Evolutionary conservation across 2,888 invertebrate species (phyloP).

Genomic region (Drosophila hawaiiensis): DNA sequence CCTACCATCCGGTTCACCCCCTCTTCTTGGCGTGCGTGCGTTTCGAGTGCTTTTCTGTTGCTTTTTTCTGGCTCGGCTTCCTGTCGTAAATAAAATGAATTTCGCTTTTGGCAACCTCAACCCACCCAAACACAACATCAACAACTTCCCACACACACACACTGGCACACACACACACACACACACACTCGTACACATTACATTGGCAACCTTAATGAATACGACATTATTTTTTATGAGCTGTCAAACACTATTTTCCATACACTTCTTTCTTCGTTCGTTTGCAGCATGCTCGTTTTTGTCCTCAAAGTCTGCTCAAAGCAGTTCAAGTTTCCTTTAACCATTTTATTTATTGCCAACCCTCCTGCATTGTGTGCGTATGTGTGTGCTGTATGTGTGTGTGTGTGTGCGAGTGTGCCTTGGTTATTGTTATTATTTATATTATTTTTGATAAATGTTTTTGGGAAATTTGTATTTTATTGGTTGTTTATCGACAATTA

Average conservation of each 20-base stretch:
- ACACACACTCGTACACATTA: conserved; percentile 41
- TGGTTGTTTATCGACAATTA: conserved; percentile 80
- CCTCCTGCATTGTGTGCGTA: conserved; percentile 10
- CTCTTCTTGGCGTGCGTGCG: conserved; percentile 66
- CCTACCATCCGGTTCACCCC: not conserved
- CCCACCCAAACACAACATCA: conserved; percentile 33
- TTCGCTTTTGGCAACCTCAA: conserved; percentile 71
- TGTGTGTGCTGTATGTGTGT: conserved; percentile 34
- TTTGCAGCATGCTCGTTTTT: conserved; percentile 8
- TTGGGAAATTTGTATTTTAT: conserved; percentile 80
- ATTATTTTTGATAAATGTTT: conserved; percentile 79
- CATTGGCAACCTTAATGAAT: conserved; percentile 76
- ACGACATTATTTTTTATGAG: conserved; percentile 82
- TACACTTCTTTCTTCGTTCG: conserved; percentile 66
- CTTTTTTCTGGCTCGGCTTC: conserved; percentile 65
- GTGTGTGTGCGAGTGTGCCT: conserved; percentile 43
- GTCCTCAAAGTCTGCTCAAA: conserved; percentile 18
- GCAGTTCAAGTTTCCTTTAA: conserved; percentile 68
- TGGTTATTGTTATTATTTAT: conserved; percentile 76
- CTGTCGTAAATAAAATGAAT: conserved; percentile 78
- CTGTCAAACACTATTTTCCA: conserved; percentile 82
- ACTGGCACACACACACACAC: conserved; percentile 31
- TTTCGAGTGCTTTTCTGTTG: conserved; percentile 69
- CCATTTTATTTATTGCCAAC: conserved; percentile 72
- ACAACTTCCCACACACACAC: conserved; percentile 44